These are phyloP conservation scores for Pristionchus exspectatus DNA, from an alignment of 2,888 invertebrate species.

Conservation along the genomic window DNA sequence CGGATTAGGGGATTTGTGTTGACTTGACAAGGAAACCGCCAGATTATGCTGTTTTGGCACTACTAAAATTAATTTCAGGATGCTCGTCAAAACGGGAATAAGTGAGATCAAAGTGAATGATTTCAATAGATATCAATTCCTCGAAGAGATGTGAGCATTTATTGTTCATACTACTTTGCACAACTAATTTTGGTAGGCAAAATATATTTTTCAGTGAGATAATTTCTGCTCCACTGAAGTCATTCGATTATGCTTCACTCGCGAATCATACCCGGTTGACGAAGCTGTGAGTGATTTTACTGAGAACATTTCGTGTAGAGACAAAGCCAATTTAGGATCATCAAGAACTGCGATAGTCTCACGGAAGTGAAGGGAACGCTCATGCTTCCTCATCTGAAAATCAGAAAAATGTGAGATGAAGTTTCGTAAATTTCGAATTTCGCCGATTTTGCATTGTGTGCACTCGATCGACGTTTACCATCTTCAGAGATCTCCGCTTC, in stretches of 20 bases:
- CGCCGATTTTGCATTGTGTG: not conserved
- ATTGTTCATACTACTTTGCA: not conserved
- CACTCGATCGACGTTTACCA: conserved; percentile 10
- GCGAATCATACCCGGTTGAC: not conserved
- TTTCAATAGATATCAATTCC: conserved; percentile 62
- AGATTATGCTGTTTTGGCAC: not conserved
- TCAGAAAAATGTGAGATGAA: conserved; percentile 14
- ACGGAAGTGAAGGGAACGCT: conserved; percentile 20
- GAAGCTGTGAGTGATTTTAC: conserved; percentile 4
- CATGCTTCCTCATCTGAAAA: conserved; percentile 5
- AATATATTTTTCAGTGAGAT: not conserved
- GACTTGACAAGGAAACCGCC: not conserved
- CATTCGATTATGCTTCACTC: conserved; percentile 22
- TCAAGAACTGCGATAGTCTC: conserved; percentile 36
- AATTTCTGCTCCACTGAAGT: not conserved
- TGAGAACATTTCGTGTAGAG: not conserved
- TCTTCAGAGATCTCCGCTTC: conserved; percentile 59
- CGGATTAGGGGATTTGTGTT: not conserved
- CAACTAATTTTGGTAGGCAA: not conserved
- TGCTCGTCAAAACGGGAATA: conserved; percentile 68
- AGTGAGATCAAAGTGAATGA: conserved; percentile 60
- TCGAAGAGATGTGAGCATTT: conserved; percentile 69
- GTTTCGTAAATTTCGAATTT: not conserved
- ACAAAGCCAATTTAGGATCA: conserved; percentile 7
- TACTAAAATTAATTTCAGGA: conserved; percentile 60